A percentile compares a stretch with the other conserved stretches of the same genome.
phyloP scores from a whole-genome alignment of 1,140 invertebrate species.

The Pseudomyrmex pallidus region DNA sequence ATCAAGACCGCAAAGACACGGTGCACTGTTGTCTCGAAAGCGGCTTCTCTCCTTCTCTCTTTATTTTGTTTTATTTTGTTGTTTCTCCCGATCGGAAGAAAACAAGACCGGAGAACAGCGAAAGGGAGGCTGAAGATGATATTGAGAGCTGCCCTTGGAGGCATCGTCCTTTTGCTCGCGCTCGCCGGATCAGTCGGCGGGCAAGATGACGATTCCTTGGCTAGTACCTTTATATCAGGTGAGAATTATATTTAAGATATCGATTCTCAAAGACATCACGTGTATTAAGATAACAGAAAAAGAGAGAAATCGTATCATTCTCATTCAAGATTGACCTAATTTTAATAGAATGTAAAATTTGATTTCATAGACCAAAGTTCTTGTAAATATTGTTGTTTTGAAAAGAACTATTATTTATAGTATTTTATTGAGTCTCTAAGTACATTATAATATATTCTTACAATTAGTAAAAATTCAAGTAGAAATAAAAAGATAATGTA shows the following conservation, averaged over 20 bases:
- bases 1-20: slow-evolving; percentile 51
- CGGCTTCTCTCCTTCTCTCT: slow-evolving; percentile 54
- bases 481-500: too few species aligned
- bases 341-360: too few species aligned
- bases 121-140: slow-evolving; percentile 70
- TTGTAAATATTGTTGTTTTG: too few species aligned
- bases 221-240: slow-evolving; percentile 92
- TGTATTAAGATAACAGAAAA: too few species aligned
- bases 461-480: too few species aligned
- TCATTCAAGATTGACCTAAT: not conserved
- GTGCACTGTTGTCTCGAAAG: slow-evolving; percentile 24
- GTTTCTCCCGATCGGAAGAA: not conserved
- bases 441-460: too few species aligned
- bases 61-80: slow-evolving; percentile 23
- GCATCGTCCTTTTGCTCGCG: slow-evolving; percentile 72
- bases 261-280: not conserved
- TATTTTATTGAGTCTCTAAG: too few species aligned
- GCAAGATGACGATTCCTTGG: slow-evolving; percentile 90
- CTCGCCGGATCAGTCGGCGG: slow-evolving; percentile 73
- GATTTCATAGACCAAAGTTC: too few species aligned
- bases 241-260: slow-evolving; percentile 48
- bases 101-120: not conserved
- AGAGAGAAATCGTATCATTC: not conserved
- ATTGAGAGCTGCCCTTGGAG: slow-evolving; percentile 59
- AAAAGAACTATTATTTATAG: too few species aligned